Base-by-base conservation (phyloP, 1,140 invertebrate species). In the Zaprionus nigranus region DNA sequence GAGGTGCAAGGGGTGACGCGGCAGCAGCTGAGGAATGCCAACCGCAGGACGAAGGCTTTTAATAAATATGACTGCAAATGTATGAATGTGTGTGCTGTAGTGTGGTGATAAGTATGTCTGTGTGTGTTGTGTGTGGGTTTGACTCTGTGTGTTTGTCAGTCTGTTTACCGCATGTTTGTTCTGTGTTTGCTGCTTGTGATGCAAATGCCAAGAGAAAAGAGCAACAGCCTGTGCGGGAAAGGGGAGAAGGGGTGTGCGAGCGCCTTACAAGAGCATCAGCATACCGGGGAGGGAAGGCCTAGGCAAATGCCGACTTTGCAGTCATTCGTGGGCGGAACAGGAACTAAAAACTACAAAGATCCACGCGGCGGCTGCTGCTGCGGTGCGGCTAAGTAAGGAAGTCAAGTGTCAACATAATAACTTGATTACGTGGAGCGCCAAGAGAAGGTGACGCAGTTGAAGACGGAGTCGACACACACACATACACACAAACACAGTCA, bases 381-480 rank as follows among this genome's bases (percentile, higher is more conserved):
- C 24, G 64, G 64, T 57, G 51, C 38, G 43, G 67, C 49, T 75
- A 81, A 72, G 72, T 75, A 81, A 88, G 74, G 43, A 81, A 85
- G 81, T 69, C 81, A 79, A 90, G 85, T 88, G 85, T 88, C 85
- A 84, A 88, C 85, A 88, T 73, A 87, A 88, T 88, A 88, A 90
- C 81, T 88, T 88, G 78, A 90, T 90, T 90, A 81, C 54, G 38
- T 61, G 51, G 43, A 65, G 49, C 30, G n/a, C 11, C 15, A 43
- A 34, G 46, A 43, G 36, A 49, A 60, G 59, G 66, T 63, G 66
- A 49, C 72, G 59, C 11, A 73, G 68, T 65, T 56, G 65, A 79
- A 71, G 77, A 38, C 57, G 62, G 34, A 54, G 34, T 36, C 60
- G n/a, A 66, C 28, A 74, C 78, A 30, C 30, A 34, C 30, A 34